Evolutionary conservation across 2,888 invertebrate genomes (phyloP).

Genomic region (Eupsilia transversa): DNA sequence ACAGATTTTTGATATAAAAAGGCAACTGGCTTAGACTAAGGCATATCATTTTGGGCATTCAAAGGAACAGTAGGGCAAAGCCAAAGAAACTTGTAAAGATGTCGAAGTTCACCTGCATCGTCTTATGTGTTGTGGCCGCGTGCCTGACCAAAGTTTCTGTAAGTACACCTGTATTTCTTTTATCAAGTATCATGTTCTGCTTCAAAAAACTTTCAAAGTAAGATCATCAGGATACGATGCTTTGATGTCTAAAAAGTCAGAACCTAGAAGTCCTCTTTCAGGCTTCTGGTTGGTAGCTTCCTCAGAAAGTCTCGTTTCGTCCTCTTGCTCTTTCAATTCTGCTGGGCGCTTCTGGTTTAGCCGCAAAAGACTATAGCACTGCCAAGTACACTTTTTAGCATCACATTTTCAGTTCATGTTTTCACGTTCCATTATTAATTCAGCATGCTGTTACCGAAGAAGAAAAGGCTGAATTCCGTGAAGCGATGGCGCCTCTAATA

Average conservation of each 20-base stretch:
- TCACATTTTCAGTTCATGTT: neutral
- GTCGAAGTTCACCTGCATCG: conserved; percentile 56
- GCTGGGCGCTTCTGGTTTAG: neutral
- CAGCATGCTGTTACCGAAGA: conserved; percentile 60
- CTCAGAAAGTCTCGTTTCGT: neutral
- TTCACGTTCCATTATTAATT: neutral
- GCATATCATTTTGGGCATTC: conserved; percentile 48
- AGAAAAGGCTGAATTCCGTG: conserved; percentile 54
- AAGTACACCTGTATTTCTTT: conserved; percentile 38
- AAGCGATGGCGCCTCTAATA: conserved; percentile 52
- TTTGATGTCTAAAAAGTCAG: neutral
- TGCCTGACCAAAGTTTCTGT: conserved; percentile 60
- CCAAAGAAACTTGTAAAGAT: conserved; percentile 44
- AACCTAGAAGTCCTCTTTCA: neutral
- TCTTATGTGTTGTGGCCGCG: conserved; percentile 59
- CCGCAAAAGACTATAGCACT: neutral
- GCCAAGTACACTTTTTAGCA: neutral
- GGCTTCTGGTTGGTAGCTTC: neutral
- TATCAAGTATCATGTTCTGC: neutral
- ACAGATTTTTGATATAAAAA: conserved; percentile 59
- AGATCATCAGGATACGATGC: neutral
- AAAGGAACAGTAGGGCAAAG: conserved; percentile 39
- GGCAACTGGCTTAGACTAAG: conserved; percentile 30
- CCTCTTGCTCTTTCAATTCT: neutral
- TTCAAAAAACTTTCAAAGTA: too few relatives aligned